phyloP scores from a whole-genome alignment of 1,140 invertebrate species.

The Steinernema khuongi region DNA sequence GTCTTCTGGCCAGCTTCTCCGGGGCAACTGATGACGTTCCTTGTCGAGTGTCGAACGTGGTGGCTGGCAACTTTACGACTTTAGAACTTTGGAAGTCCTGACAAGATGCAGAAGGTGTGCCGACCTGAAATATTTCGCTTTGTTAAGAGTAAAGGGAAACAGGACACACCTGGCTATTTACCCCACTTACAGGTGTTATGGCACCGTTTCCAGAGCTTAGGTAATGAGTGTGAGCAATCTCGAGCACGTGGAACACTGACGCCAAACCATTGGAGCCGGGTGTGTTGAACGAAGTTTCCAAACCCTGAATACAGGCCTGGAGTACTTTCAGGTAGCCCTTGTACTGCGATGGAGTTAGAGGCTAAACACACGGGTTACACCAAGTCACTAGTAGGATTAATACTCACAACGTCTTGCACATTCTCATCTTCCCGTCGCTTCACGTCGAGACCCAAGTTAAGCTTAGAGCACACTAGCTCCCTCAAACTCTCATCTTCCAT shows the following conservation, averaged over 20 bases:
- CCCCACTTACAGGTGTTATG: slow-evolving; percentile 50
- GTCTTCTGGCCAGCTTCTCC: not conserved
- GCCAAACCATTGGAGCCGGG: slow-evolving; percentile 93
- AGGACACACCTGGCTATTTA: slow-evolving; percentile 53
- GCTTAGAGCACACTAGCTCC: slow-evolving; percentile 85
- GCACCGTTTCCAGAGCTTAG: slow-evolving; percentile 75
- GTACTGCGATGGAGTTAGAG: slow-evolving; percentile 79
- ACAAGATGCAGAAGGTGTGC: slow-evolving; percentile 44
- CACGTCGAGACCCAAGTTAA: slow-evolving; percentile 85
- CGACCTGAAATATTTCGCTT: slow-evolving; percentile 28
- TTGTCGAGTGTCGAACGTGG: slow-evolving; percentile 31
- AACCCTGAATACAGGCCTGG: slow-evolving; percentile 77
- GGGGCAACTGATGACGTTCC: slow-evolving; percentile 19
- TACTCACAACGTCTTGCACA: slow-evolving; percentile 89
- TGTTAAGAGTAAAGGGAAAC: not conserved
- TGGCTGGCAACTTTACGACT: slow-evolving; percentile 24
- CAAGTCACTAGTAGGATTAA: not conserved
- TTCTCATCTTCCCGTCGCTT: slow-evolving; percentile 88
- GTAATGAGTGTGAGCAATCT: slow-evolving; percentile 96
- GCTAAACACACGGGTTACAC: slow-evolving; percentile 64
- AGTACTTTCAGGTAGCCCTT: slow-evolving; percentile 92
- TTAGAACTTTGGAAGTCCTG: slow-evolving; percentile 29
- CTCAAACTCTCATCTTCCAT: slow-evolving; percentile 99
- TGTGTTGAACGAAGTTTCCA: slow-evolving; percentile 85
- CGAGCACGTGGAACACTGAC: slow-evolving; percentile 71